These are phyloP conservation scores for Diprion similis DNA, from an alignment of 1,140 invertebrate species.

Conservation along the genomic window DNA sequence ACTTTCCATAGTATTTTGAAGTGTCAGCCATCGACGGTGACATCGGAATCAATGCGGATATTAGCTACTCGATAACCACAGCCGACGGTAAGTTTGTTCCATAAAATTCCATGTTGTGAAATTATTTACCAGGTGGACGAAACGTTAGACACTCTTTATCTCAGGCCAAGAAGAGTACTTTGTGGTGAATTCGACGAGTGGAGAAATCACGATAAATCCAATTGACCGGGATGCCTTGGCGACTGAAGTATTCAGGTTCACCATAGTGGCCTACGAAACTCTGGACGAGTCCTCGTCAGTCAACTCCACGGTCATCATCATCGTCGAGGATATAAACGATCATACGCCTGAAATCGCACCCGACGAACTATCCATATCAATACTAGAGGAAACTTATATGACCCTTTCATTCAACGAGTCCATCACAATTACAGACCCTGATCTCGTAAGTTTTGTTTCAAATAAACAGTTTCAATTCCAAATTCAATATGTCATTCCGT, in stretches of 20 bases:
- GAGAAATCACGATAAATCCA: conserved; percentile 53
- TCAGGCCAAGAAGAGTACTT: conserved; percentile 39
- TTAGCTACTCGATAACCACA: conserved; percentile 55
- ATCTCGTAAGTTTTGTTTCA: conserved; percentile 57
- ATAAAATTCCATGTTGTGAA: too few species aligned
- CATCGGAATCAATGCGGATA: conserved; percentile 59
- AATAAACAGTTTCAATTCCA: conserved; percentile 11
- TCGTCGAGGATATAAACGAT: conserved; percentile 65
- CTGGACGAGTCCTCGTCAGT: conserved; percentile 52
- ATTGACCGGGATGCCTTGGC: conserved; percentile 63
- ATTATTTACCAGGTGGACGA: conserved; percentile 13
- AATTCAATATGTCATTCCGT: background rate
- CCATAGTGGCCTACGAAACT: conserved; percentile 62
- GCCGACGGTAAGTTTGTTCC: conserved; percentile 28
- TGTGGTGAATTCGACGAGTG: conserved; percentile 46
- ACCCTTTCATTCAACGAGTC: conserved; percentile 52
- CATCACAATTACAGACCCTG: conserved; percentile 62
- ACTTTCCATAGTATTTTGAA: conserved; percentile 39
- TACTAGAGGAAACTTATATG: conserved; percentile 57
- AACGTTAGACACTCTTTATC: conserved; percentile 44
- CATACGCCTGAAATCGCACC: conserved; percentile 56
- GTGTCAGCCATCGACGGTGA: conserved; percentile 66
- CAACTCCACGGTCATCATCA: conserved; percentile 54
- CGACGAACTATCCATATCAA: conserved; percentile 45
- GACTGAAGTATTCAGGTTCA: conserved; percentile 61